Conservation (phyloP, 2,888 invertebrate species). For the Lochmaea crataegi region DNA sequence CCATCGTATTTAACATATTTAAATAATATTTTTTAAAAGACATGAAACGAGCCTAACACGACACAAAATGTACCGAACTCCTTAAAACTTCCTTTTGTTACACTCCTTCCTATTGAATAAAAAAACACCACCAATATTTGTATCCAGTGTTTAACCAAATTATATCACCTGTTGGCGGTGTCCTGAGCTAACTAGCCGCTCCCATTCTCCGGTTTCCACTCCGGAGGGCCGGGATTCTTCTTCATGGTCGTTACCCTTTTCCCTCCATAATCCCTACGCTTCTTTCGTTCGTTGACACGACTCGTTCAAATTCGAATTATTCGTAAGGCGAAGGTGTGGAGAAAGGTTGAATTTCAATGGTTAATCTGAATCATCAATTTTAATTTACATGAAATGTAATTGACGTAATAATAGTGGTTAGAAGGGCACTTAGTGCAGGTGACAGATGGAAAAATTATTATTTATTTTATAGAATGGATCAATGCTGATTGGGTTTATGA, state of each 20-base stretch:
- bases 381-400: neutral
- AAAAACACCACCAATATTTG: neutral
- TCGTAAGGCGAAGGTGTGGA: conserved; percentile 11
- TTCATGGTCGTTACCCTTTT: conserved; percentile 7
- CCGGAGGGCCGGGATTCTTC: neutral
- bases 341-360: conserved; percentile 7
- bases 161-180: conserved; percentile 10
- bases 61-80: neutral
- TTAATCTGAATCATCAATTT: neutral
- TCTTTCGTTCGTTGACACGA: conserved; percentile 28
- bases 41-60: neutral
- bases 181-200: conserved; percentile 22
- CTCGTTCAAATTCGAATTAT: conserved; percentile 17
- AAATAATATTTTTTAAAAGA: neutral
- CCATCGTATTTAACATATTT: too few species aligned
- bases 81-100: neutral
- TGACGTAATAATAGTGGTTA: conserved; percentile 12
- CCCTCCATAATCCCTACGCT: conserved; percentile 2
- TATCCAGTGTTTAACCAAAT: conserved; percentile 2
- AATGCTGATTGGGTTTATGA: neutral
- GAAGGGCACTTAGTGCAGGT: neutral
- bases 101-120: neutral
- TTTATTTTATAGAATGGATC: neutral
- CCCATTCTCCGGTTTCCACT: conserved; percentile 21
- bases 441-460: neutral